Evolutionary conservation across 2,888 invertebrate genomes (phyloP).

Genomic region (Auanema freiburgensis): DNA sequence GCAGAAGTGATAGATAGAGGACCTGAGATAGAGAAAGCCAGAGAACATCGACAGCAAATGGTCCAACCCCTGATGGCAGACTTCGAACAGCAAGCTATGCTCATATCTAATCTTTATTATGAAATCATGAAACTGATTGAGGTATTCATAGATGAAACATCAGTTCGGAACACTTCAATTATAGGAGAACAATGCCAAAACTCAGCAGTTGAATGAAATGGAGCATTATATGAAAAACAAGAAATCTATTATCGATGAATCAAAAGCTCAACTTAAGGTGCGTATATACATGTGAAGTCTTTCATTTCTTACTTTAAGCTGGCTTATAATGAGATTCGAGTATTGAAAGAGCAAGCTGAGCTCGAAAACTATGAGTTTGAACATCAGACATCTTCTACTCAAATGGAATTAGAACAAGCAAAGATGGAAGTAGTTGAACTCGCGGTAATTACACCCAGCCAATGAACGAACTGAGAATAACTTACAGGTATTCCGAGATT

Average conservation of each 20-base stretch:
- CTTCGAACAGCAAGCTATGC: conserved; percentile 38
- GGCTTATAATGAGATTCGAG: conserved; percentile 35
- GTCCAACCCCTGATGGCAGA: conserved; percentile 21
- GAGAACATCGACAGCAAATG: neutral
- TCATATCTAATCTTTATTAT: conserved; percentile 49
- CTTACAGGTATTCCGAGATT: conserved; percentile 44
- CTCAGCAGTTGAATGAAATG: conserved; percentile 37
- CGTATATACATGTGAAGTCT: neutral
- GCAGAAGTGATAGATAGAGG: conserved; percentile 2
- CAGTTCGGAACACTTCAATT: conserved; percentile 1
- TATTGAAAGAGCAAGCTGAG: conserved; percentile 22
- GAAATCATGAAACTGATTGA: conserved; percentile 46
- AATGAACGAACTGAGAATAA: too few relatives aligned
- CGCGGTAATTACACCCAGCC: too few relatives aligned
- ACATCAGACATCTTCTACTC: too few relatives aligned
- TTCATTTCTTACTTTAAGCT: conserved; percentile 8
- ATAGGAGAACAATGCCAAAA: conserved; percentile 41
- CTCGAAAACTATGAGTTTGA: conserved; percentile 21
- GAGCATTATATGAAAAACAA: conserved; percentile 24
- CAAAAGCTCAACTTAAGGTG: conserved; percentile 31
- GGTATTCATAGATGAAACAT: conserved; percentile 11
- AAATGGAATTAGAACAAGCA: conserved; percentile 25
- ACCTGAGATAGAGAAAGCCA: neutral
- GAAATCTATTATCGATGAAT: conserved; percentile 25
- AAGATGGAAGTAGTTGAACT: conserved; percentile 21